A percentile compares a stretch with the other conserved stretches of the same genome.
phyloP scores from a whole-genome alignment of 2,113 vertebrate genomes.

The Scartelaos histophorus region DNA sequence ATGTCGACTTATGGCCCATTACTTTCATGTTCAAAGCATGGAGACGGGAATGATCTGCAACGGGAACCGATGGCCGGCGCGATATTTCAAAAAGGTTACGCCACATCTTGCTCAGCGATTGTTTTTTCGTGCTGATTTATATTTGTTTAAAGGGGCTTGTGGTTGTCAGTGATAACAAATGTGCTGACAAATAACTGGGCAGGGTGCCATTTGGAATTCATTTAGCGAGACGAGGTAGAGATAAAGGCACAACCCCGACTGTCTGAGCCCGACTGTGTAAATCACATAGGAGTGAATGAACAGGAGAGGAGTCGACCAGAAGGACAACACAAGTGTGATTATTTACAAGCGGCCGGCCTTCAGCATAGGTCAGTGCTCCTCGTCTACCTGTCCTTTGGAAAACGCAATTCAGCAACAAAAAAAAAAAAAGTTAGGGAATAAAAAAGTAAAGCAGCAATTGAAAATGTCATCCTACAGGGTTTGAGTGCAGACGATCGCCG shows the following conservation, averaged over 20 bases:
- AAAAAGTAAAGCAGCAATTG: neutral
- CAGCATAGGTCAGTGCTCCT: conserved; percentile 56
- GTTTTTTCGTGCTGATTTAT: conserved; percentile 73
- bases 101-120: conserved; percentile 69
- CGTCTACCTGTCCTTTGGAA: conserved; percentile 45
- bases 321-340: conserved; percentile 64
- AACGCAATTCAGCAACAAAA: conserved; percentile 38
- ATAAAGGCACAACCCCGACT: conserved; percentile 66
- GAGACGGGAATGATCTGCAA: conserved; percentile 40
- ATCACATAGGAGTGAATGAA: conserved; percentile 64
- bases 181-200: conserved; percentile 73
- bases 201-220: conserved; percentile 76
- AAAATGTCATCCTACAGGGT: neutral
- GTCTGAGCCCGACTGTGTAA: conserved; percentile 58
- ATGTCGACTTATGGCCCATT: conserved; percentile 43
- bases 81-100: conserved; percentile 82
- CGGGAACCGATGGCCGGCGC: conserved; percentile 66
- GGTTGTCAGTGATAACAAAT: conserved; percentile 78
- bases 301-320: conserved; percentile 61
- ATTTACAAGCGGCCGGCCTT: conserved; percentile 63
- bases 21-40: conserved; percentile 49
- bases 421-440: neutral
- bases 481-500: neutral
- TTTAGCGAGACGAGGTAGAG: conserved; percentile 66
- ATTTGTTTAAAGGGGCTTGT: conserved; percentile 75